Percentiles rank a stretch among this genome's conserved stretches.
Evolutionary conservation across 1,140 invertebrate species (phyloP).

Genomic region (Olivierus martensii): DNA sequence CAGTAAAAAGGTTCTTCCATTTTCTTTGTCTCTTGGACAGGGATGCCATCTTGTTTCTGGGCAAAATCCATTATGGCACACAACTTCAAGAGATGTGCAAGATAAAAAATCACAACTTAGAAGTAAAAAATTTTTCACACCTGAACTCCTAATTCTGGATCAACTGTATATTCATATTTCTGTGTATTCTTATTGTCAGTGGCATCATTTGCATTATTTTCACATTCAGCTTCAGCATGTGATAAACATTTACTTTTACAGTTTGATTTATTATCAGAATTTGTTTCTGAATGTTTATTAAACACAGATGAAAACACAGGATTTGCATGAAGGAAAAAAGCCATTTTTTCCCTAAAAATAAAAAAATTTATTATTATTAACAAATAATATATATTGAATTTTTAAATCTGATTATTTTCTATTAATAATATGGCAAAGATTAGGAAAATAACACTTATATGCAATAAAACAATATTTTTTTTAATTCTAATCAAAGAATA

Average conservation of each 20-base stretch:
- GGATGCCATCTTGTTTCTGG: no score
- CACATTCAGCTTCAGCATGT: not conserved
- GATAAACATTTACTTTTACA: not conserved
- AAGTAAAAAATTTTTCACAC: constrained; percentile 9
- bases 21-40: no score
- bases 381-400: no score
- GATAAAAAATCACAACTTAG: constrained; percentile 2
- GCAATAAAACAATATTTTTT: no score
- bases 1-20: no score
- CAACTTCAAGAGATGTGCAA: not conserved
- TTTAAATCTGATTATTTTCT: no score
- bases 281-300: not conserved
- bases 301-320: constrained; percentile 13
- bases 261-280: not conserved
- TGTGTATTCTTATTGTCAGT: not conserved
- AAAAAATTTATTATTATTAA: constrained; percentile 1
- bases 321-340: constrained; percentile 62
- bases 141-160: constrained; percentile 20
- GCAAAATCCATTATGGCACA: not conserved
- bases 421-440: not conserved
- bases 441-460: no score
- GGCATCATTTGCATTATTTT: not conserved
- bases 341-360: constrained; percentile 82
- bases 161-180: constrained; percentile 19
- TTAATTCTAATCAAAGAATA: no score